Conservation (phyloP, 2,888 invertebrate genomes). For the Oxyscelio sp. region DNA sequence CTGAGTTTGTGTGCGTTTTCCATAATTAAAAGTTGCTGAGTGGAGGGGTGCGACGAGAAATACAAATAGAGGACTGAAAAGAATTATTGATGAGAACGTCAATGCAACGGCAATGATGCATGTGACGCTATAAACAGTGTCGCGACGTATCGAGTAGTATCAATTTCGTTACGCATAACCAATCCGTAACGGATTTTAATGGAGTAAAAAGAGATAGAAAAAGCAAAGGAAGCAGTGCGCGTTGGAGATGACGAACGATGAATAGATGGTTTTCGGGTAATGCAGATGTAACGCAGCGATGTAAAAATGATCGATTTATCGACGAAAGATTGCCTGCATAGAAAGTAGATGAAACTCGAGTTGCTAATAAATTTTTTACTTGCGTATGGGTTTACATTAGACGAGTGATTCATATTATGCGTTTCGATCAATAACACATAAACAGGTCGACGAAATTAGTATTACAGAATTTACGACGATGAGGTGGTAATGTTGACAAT, state of each 20-base stretch:
- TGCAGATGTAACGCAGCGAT: constrained; percentile 34
- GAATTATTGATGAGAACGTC: constrained; percentile 2
- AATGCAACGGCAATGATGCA: constrained; percentile 2
- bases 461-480: not conserved
- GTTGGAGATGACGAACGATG: constrained; percentile 37
- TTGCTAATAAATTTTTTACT: constrained; percentile 5
- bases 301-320: constrained; percentile 46
- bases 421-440: not conserved
- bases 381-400: not conserved
- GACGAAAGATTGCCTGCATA: constrained; percentile 25
- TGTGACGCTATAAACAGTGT: constrained; percentile 3
- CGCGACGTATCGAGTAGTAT: constrained; percentile 4
- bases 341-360: constrained; percentile 24
- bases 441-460: not conserved
- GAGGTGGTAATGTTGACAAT: too few species aligned
- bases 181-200: constrained; percentile 38
- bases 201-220: constrained; percentile 24
- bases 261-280: constrained; percentile 31
- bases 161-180: constrained; percentile 27
- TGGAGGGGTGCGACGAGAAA: constrained; percentile 4
- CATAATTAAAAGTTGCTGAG: constrained; percentile 33
- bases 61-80: not conserved
- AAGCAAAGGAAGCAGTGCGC: not conserved
- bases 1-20: constrained; percentile 15
- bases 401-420: not conserved